Base-by-base conservation (phyloP, 2,888 invertebrate genomes). In the Dendrolimus pini region DNA sequence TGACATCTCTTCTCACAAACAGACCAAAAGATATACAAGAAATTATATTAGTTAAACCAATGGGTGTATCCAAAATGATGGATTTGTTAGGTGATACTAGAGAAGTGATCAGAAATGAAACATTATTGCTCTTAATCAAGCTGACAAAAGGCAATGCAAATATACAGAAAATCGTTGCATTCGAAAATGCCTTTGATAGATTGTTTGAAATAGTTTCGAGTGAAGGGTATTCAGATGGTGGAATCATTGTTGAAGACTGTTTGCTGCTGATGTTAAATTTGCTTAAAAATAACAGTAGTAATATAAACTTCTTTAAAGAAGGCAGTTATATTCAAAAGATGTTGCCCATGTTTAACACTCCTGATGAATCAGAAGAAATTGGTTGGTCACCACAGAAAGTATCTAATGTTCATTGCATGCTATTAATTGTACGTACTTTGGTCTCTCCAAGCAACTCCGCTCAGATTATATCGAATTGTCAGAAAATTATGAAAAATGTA, bases 241-340 rank as follows among this genome's bases (percentile, higher is more conserved):
- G 98, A 62, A 98, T 99, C 58, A 97, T 99, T 0, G 99, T 99
- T 0, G 99, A 99, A 91, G 99, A 99, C 85, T 99, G 99, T 81
- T 90, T 99, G 3, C 90, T 97, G 54, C 91, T 99, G 3, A 95
- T 99, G 93, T 86, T 98, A 58, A 99, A 98, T 88, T 91, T 99
- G 57, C 85, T 99, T 12, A 95, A 96, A 76, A 98, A 98, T 74
- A 99, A 99, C 80, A 94, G 96, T 12, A 98, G 98, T 70, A 99
- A 99, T 85, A 99, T 99, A 67, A 98, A 98, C 78, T 98, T 99
- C 77, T 99, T 99, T 80, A 97, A 98, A 86, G 99, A 99, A 91
- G 98, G 98, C 57, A 97, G 97, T 74, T 98, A 97, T 73, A 97
- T 99, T 67, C 97, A 98, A 75, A 94, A 94, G 63, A 90, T 99